These are phyloP conservation scores for Trinorchestia longiramus DNA, from an alignment of 1,140 invertebrate species.

Conservation along the genomic window DNA sequence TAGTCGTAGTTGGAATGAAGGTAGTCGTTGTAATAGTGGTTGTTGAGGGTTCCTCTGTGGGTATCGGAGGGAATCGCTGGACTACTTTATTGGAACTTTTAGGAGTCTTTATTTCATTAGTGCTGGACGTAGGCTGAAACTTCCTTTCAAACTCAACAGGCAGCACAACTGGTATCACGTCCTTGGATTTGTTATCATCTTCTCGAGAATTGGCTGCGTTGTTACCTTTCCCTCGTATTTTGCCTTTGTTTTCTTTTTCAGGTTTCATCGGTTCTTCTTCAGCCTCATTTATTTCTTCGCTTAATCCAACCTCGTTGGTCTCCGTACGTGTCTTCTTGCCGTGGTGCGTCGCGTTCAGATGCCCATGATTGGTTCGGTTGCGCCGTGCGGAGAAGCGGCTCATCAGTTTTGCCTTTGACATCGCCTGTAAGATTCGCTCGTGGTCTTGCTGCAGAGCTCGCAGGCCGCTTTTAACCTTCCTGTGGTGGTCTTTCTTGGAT, in stretches of 20 bases:
- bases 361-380: not conserved
- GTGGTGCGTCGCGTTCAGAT: not conserved
- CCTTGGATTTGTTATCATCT: not conserved
- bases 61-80: not conserved
- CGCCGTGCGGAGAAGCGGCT: not conserved
- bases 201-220: not conserved
- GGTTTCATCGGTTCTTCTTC: not conserved
- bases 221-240: not conserved
- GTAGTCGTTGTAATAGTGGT: not conserved
- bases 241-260: not conserved
- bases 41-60: not conserved
- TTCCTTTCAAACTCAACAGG: not conserved
- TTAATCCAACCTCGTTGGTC: conserved; percentile 16
- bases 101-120: not conserved
- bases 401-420: conserved; percentile 57
- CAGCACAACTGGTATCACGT: not conserved
- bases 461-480: conserved; percentile 64
- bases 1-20: not conserved
- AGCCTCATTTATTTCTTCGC: not conserved
- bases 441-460: conserved; percentile 64
- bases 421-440: conserved; percentile 65
- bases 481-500: conserved; percentile 60
- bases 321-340: not conserved
- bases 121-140: not conserved
- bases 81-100: not conserved